Evolutionary conservation across 2,888 invertebrate genomes (phyloP).

Genomic region (Polyploca ridens): DNA sequence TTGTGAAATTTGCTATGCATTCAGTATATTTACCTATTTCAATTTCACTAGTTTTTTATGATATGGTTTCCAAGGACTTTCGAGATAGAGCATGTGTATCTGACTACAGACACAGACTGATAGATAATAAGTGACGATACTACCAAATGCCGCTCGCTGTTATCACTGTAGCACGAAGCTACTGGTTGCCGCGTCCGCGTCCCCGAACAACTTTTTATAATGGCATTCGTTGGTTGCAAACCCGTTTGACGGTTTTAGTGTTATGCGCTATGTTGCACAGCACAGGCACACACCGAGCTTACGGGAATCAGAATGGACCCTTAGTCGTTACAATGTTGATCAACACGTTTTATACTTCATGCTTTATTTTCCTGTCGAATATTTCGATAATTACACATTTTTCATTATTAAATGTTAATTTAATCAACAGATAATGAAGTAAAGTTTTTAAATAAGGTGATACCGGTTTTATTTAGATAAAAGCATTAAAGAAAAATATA

Average conservation of each 20-base stretch:
- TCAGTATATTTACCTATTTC: too few species aligned
- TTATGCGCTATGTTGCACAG: constrained; percentile 62
- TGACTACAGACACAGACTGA: too few species aligned
- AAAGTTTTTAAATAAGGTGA: too few species aligned
- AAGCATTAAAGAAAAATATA: too few species aligned
- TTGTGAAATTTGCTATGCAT: too few species aligned
- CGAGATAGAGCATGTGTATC: too few species aligned
- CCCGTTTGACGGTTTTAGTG: constrained; percentile 73
- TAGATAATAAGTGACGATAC: neutral
- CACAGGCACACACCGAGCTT: constrained; percentile 32
- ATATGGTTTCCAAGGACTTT: too few species aligned
- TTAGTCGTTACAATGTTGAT: constrained; percentile 17
- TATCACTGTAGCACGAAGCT: neutral
- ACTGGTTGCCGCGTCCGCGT: constrained; percentile 37
- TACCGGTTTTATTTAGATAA: too few species aligned
- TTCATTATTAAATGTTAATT: neutral
- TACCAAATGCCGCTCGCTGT: neutral
- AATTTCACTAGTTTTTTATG: too few species aligned
- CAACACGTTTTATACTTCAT: constrained; percentile 11
- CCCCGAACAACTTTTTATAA: constrained; percentile 73
- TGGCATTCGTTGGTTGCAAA: constrained; percentile 71
- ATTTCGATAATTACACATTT: constrained; percentile 3
- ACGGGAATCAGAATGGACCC: constrained; percentile 51
- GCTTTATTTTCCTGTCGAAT: constrained; percentile 15
- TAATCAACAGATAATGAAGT: too few species aligned